A percentile compares a stretch with the other conserved stretches of the same genome.
phyloP scores from a whole-genome alignment of 1,140 invertebrate species.

The Centruroides vittatus region DNA sequence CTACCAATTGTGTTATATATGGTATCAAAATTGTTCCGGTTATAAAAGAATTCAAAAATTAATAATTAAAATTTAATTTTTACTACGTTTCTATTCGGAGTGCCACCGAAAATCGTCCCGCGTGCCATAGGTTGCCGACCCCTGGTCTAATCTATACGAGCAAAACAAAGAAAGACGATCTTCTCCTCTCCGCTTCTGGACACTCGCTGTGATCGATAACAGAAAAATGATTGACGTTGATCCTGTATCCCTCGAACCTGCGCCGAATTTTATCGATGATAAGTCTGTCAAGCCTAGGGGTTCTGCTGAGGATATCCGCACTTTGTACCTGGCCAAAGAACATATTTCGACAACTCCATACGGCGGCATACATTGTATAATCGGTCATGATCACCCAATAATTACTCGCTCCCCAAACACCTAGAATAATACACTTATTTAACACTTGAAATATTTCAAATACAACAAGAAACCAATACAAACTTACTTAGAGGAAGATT shows the following conservation, averaged over 20 bases:
- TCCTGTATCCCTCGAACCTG: constrained; percentile 40
- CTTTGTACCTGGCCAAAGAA: constrained; percentile 54
- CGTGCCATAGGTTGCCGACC: no score
- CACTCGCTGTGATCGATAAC: constrained; percentile 54
- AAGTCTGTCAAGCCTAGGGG: constrained; percentile 46
- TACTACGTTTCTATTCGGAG: no score
- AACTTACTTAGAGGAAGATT: no score
- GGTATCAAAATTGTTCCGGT: no score
- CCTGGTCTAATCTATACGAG: no score
- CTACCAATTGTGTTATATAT: no score
- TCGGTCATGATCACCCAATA: constrained; percentile 60
- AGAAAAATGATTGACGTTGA: constrained; percentile 57
- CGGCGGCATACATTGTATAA: constrained; percentile 52
- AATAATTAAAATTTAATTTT: no score
- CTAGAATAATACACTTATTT: constrained; percentile 27
- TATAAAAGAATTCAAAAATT: no score
- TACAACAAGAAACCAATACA: no score
- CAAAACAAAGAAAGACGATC: no score
- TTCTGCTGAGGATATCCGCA: constrained; percentile 58
- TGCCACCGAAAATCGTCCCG: no score
- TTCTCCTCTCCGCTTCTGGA: constrained; percentile 20
- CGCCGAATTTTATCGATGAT: constrained; percentile 49
- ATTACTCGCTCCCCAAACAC: constrained; percentile 52
- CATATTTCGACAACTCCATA: constrained; percentile 67
- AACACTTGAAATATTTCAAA: no score